Base-by-base conservation (phyloP, 1,140 invertebrate genomes). In the Delia radicum region DNA sequence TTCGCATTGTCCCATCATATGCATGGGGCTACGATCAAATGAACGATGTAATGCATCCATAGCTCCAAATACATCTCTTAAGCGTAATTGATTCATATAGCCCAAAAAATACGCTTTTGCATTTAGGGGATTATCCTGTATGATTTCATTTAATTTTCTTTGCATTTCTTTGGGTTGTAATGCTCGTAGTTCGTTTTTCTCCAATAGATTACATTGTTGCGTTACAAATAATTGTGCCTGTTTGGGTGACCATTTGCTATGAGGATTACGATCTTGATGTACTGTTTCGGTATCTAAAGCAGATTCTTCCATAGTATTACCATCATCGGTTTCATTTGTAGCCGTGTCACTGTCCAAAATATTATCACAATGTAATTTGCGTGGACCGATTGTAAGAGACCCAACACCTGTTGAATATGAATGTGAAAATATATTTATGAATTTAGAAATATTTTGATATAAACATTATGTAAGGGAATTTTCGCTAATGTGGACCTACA, bases 91-190 rank as follows among this genome's bases (percentile, higher is more conserved):
- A 86, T 97, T 98, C 79, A 98, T 87, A 83, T 96, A 98, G 80
- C 93, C 95, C 29, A 98, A 87, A 83, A 94, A 97, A 89, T 97
- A 94, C 91, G 94, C 92, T 88, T 96, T 94, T 12, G 94, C 91
- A 83, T 94, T 91, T 71, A 95, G 91, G 18, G 94, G 94, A 87
- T 94, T 94, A 77, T 92, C 91, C 80, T 90, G 89, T 48, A 96
- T 89, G 61, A 97, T 92, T 81, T 93, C 91, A 79, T 89, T 90
- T 33, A 96, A 92, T 80, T 91, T 92, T 76, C 89, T 89, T 81
- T 96, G 94, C 48, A 97, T 85, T 77, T 93, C 89, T 76, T 89
- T 87, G 0, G 95, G 93, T n/a, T 91, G 86, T 77, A 96, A 83
- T 1, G 95, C 95, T 80, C 91, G 91, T 42, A 90, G 90, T 79